These are phyloP conservation scores for Mesitornis unicolor DNA, from an alignment of 2,113 vertebrate species.

Conservation along the genomic window DNA sequence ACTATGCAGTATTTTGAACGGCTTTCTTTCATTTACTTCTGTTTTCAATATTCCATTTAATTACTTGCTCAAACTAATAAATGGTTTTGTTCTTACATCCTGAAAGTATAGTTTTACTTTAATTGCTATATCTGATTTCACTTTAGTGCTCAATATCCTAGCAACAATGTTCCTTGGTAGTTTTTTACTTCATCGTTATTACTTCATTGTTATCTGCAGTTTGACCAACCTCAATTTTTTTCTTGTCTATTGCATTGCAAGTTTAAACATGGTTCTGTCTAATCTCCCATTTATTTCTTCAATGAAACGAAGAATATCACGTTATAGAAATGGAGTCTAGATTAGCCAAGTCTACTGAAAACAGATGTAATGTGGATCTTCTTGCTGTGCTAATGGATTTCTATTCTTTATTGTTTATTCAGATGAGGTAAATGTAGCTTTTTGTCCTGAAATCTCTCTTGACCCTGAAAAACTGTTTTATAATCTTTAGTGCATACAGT, in stretches of 20 bases:
- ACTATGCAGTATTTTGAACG: constrained; percentile 33
- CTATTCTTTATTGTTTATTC: background rate
- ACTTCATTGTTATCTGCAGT: background rate
- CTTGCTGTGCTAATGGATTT: constrained; percentile 4
- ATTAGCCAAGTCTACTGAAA: background rate
- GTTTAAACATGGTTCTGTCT: background rate
- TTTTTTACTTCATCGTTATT: background rate
- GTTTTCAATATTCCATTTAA: constrained; percentile 72
- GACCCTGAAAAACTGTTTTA: constrained; percentile 26
- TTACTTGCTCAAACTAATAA: constrained; percentile 70
- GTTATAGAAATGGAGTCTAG: background rate
- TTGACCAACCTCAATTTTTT: background rate
- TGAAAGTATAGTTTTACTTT: constrained; percentile 66
- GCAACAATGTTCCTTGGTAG: constrained; percentile 62
- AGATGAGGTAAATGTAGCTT: background rate
- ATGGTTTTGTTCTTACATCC: constrained; percentile 69
- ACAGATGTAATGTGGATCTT: background rate
- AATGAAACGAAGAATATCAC: background rate
- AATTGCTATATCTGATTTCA: constrained; percentile 77
- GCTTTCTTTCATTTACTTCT: constrained; percentile 59
- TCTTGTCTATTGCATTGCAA: background rate
- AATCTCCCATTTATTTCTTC: background rate
- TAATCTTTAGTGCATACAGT: background rate
- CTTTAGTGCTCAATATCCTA: constrained; percentile 66
- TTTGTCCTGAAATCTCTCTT: constrained; percentile 3